A percentile compares a stretch with the other conserved stretches of the same genome.
phyloP scores from a whole-genome alignment of 1,140 invertebrate species.

The Heliconius nattereri region DNA sequence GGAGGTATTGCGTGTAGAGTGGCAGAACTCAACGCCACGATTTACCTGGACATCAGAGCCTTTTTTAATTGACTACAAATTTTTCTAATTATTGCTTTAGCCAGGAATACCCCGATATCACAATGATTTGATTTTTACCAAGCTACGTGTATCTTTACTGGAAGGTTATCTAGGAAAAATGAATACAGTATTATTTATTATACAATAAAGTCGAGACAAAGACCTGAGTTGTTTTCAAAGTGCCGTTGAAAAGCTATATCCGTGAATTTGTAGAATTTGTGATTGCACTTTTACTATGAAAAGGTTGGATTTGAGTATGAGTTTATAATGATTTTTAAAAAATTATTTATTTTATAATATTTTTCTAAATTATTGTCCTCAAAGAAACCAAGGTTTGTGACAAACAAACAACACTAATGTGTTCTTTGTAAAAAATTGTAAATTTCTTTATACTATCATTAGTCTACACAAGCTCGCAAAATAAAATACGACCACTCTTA shows the following conservation, averaged over 20 bases:
- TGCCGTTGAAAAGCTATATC: conserved; percentile 17
- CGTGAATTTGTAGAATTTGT: conserved; percentile 2
- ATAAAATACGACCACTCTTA: too few relatives aligned
- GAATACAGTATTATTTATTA: background rate
- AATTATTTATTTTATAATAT: background rate
- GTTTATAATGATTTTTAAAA: too few relatives aligned
- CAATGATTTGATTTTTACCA: background rate
- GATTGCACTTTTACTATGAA: background rate
- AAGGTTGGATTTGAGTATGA: background rate
- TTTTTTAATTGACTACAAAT: too few relatives aligned
- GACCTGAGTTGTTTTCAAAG: conserved; percentile 1
- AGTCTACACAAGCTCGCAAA: too few relatives aligned
- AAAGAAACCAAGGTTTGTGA: too few relatives aligned
- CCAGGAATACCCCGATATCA: background rate
- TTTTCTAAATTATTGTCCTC: background rate
- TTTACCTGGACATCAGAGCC: too few relatives aligned
- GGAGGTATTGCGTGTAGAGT: too few relatives aligned
- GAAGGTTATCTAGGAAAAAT: background rate
- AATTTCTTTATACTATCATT: too few relatives aligned
- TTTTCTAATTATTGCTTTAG: too few relatives aligned
- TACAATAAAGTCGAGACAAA: conserved; percentile 7
- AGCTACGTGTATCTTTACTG: background rate
- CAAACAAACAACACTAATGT: too few relatives aligned
- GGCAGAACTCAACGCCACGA: too few relatives aligned
- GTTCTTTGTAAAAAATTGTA: too few relatives aligned